phyloP scores from a whole-genome alignment of 1,140 invertebrate genomes.

The Stenopsyche tienmushanensis region DNA sequence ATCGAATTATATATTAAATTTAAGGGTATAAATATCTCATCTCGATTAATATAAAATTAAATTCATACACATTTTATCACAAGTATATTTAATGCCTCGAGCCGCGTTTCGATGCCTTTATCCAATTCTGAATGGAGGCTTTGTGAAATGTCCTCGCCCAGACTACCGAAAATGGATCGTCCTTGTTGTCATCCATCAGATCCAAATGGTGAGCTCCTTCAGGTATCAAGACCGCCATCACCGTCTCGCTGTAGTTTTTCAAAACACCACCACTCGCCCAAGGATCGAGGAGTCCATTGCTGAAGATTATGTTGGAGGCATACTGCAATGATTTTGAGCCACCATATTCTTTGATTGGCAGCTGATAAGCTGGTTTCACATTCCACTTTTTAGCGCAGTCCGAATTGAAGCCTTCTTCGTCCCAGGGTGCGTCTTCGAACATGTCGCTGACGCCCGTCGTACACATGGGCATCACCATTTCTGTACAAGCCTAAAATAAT shows the following conservation, averaged over 20 bases:
- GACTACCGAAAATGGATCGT: conserved; percentile 71
- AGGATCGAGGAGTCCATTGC: conserved; percentile 89
- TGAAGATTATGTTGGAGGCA: conserved; percentile 86
- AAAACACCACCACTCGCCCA: conserved; percentile 92
- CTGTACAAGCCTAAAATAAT: conserved; percentile 77
- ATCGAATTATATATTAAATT: too few relatives aligned
- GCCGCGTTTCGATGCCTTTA: too few relatives aligned
- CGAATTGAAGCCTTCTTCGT: conserved; percentile 65
- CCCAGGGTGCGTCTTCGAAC: conserved; percentile 78
- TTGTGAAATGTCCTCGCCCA: conserved; percentile 68
- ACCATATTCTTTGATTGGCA: conserved; percentile 77
- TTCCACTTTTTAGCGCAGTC: conserved; percentile 71
- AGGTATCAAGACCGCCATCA: conserved; percentile 77
- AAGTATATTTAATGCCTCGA: too few relatives aligned
- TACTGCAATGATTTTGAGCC: conserved; percentile 66
- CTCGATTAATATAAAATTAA: too few relatives aligned
- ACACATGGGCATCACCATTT: conserved; percentile 96
- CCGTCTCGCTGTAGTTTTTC: conserved; percentile 63
- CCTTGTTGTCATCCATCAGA: conserved; percentile 67
- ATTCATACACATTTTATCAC: too few relatives aligned
- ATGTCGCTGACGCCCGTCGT: conserved; percentile 75
- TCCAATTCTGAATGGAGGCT: conserved; percentile 69
- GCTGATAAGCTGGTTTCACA: conserved; percentile 65
- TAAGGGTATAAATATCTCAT: too few relatives aligned
- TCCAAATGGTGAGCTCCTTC: conserved; percentile 94